A percentile compares a stretch with the other conserved stretches of the same genome.
These are phyloP conservation scores for Eulithis prunata DNA, from an alignment of 2,888 invertebrate genomes.

Conservation along the genomic window DNA sequence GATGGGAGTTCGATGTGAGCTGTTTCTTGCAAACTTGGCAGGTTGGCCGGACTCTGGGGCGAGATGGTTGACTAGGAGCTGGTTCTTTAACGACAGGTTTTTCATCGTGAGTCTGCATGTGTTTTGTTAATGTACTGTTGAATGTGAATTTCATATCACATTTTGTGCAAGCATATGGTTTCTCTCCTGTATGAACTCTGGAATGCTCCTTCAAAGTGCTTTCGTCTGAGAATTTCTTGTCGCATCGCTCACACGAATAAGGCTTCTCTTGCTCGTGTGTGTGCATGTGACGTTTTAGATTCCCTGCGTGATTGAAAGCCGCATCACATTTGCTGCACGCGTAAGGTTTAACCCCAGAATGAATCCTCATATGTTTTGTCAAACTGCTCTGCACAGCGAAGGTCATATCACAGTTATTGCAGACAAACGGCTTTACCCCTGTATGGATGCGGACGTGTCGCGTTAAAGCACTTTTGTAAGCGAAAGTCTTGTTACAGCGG, in stretches of 20 bases:
- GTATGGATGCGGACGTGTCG: slow-evolving; percentile 7
- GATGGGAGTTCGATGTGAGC: slow-evolving; percentile 11
- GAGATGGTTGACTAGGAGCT: not conserved
- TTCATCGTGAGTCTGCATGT: slow-evolving; percentile 2
- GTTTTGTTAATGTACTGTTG: slow-evolving; percentile 1
- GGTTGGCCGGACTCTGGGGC: slow-evolving; percentile 3
- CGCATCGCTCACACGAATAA: slow-evolving; percentile 4
- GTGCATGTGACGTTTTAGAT: slow-evolving; percentile 12
- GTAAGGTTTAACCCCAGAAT: not conserved
- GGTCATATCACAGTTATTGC: not conserved
- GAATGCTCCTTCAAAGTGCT: not conserved
- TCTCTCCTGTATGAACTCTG: slow-evolving; percentile 11
- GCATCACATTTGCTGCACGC: slow-evolving; percentile 10
- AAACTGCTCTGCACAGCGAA: slow-evolving; percentile 14
- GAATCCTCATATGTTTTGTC: slow-evolving; percentile 7
- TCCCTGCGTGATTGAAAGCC: slow-evolving; percentile 17
- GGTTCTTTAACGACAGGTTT: no score
- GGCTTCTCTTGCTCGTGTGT: slow-evolving; percentile 4
- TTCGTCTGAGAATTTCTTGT: not conserved
- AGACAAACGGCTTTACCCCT: slow-evolving; percentile 6
- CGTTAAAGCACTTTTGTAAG: slow-evolving; percentile 15
- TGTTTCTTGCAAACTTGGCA: slow-evolving; percentile 15
- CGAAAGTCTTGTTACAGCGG: slow-evolving; percentile 10
- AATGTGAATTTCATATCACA: slow-evolving; percentile 11
- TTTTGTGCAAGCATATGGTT: slow-evolving; percentile 1